Conservation (phyloP, 2,888 invertebrate species). For the Charanyca ferruginea region DNA sequence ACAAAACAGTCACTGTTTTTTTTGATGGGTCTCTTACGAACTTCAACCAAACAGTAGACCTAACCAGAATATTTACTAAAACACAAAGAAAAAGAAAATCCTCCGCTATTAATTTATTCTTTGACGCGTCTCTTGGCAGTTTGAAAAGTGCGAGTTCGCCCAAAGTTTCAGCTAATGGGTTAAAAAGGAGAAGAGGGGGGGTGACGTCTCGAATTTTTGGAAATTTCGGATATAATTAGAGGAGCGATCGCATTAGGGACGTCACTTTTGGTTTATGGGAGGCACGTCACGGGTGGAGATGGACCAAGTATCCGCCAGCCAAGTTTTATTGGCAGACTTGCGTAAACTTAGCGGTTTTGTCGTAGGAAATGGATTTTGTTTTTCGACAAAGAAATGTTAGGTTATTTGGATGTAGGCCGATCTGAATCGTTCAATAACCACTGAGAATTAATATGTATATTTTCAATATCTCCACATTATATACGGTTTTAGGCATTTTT, state of each 20-base stretch:
- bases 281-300: constrained; percentile 69
- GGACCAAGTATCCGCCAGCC: constrained; percentile 64
- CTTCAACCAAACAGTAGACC: no score
- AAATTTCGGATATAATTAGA: constrained; percentile 88
- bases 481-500: no score
- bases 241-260: constrained; percentile 85
- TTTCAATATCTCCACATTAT: no score
- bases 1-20: no score
- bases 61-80: background rate
- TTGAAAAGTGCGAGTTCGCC: constrained; percentile 82
- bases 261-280: constrained; percentile 88
- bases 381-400: constrained; percentile 26
- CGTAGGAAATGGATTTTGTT: constrained; percentile 51
- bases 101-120: constrained; percentile 61
- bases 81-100: background rate
- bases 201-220: constrained; percentile 81
- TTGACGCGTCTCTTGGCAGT: constrained; percentile 67
- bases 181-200: constrained; percentile 76
- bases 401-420: background rate
- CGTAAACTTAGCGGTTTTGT: constrained; percentile 62
- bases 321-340: constrained; percentile 75
- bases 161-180: constrained; percentile 86
- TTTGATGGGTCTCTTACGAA: no score
- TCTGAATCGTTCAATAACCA: background rate
- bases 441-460: background rate